These are phyloP conservation scores for Lethrus apterus DNA, from an alignment of 1,140 invertebrate species.

Conservation along the genomic window DNA sequence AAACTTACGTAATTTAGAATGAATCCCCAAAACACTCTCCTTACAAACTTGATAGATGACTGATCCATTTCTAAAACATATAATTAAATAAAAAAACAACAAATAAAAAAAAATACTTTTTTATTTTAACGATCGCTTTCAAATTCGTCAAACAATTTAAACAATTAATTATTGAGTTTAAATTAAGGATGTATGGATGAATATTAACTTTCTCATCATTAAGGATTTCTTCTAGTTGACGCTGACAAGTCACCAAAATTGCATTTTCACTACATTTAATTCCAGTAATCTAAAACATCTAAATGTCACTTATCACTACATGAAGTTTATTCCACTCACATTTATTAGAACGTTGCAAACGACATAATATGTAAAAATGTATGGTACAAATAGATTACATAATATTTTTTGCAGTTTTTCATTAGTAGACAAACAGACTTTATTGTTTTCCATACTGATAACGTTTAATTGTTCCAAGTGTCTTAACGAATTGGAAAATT, in stretches of 20 bases:
- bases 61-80: constrained; percentile 3
- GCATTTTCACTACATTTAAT: constrained; percentile 40
- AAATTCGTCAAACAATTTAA: constrained; percentile 38
- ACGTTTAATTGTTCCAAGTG: constrained; percentile 43
- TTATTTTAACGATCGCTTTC: constrained; percentile 34
- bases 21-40: not conserved
- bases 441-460: constrained; percentile 27
- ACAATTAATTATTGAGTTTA: constrained; percentile 47
- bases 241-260: constrained; percentile 44
- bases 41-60: not conserved
- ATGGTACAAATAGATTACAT: constrained; percentile 45
- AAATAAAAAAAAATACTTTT: constrained; percentile 33
- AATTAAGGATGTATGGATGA: constrained; percentile 54
- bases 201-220: constrained; percentile 36
- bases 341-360: constrained; percentile 39
- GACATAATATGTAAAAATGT: constrained; percentile 42
- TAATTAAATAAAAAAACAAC: not conserved
- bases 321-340: constrained; percentile 25
- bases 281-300: constrained; percentile 32
- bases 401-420: constrained; percentile 42
- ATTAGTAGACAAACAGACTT: constrained; percentile 39
- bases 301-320: constrained; percentile 28
- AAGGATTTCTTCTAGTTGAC: constrained; percentile 42
- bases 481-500: constrained; percentile 44
- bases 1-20: constrained; percentile 3